These are phyloP conservation scores for Natrix natrix DNA, from an alignment of 2,797 vertebrate species.

Conservation along the genomic window DNA sequence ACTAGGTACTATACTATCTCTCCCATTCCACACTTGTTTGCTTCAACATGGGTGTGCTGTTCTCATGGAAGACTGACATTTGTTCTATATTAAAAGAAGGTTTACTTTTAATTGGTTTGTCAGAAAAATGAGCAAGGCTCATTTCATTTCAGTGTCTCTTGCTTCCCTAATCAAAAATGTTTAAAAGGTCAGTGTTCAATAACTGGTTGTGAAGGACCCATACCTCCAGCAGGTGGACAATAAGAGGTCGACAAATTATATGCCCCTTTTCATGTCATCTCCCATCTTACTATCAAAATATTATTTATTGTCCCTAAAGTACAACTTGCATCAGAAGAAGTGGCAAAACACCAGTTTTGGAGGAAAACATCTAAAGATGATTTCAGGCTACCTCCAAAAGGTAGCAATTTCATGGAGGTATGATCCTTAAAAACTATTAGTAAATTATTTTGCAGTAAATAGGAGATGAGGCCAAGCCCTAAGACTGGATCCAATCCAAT, in stretches of 20 bases:
- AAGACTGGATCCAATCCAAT: not conserved
- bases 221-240: not conserved
- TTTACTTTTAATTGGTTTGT: not conserved
- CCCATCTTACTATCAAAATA: not conserved
- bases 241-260: not conserved
- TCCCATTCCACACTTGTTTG: not conserved
- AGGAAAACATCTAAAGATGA: not conserved
- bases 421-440: not conserved
- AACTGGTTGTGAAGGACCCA: not conserved
- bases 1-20: not conserved
- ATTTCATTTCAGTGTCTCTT: not conserved
- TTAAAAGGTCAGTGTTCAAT: not conserved
- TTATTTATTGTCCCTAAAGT: not conserved
- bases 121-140: not conserved
- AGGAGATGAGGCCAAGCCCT: not conserved
- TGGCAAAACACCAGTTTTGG: not conserved
- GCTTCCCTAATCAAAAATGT: not conserved
- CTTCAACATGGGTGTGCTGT: not conserved
- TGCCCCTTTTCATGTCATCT: not conserved
- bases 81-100: not conserved
- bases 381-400: not conserved
- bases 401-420: not conserved
- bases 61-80: not conserved
- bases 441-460: not conserved
- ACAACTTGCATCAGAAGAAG: not conserved